Conservation (phyloP, 2,113 vertebrate species). For the Apus apus region DNA sequence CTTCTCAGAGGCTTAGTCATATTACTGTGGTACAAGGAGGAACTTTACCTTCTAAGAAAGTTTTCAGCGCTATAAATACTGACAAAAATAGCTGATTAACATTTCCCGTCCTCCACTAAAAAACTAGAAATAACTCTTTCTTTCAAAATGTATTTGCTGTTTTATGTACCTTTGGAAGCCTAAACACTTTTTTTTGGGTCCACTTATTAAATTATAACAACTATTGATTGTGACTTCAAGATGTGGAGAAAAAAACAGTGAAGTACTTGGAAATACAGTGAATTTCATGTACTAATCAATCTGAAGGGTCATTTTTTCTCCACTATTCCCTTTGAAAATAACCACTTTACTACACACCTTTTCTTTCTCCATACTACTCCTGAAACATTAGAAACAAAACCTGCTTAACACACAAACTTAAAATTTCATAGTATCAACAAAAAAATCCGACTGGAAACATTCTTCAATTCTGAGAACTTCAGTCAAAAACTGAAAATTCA, state of each 20-base stretch:
- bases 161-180: neutral
- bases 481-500: neutral
- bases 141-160: neutral
- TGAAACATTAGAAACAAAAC: neutral
- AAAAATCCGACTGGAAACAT: neutral
- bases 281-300: constrained; percentile 8
- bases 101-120: neutral
- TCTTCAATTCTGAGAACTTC: neutral
- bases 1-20: neutral
- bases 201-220: neutral
- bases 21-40: neutral
- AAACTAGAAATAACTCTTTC: neutral
- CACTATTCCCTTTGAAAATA: neutral
- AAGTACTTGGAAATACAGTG: neutral
- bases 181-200: neutral
- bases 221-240: constrained; percentile 16
- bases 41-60: neutral
- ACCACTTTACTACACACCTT: neutral
- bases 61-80: neutral
- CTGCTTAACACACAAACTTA: neutral
- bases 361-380: neutral
- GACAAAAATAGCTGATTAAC: neutral
- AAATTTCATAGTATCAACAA: neutral
- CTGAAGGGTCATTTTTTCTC: neutral
- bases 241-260: neutral